Conservation (phyloP, 92 coral and sea anemone species). For the Muricea muricata region DNA sequence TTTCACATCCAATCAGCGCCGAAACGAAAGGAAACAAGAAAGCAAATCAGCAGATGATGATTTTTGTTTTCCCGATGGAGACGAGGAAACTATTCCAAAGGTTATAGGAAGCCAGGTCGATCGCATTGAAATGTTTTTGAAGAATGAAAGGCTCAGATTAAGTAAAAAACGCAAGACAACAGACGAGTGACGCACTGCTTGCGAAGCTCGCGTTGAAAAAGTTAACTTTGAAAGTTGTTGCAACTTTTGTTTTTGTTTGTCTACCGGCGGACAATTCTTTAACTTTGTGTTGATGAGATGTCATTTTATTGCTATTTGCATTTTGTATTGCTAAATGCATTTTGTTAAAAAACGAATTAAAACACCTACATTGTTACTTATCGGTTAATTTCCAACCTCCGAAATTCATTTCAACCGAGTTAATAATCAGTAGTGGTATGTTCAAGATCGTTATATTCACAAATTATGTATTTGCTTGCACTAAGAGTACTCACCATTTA, state of each 20-base stretch:
- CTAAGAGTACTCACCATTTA: too few species aligned
- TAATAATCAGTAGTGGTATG: background rate
- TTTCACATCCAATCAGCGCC: too few species aligned
- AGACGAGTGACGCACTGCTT: background rate
- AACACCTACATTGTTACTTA: too few species aligned
- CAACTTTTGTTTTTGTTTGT: background rate
- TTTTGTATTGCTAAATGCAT: too few species aligned
- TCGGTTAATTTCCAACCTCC: too few species aligned
- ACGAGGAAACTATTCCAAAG: slow-evolving; percentile 19
- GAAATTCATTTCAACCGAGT: too few species aligned
- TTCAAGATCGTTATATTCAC: background rate
- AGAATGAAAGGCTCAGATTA: slow-evolving; percentile 72
- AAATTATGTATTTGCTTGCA: background rate
- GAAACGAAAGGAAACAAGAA: background rate
- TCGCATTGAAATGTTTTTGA: slow-evolving; percentile 75
- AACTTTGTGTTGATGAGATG: too few species aligned
- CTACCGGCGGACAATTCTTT: background rate
- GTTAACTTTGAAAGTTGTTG: background rate
- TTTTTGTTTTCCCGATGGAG: slow-evolving; percentile 38
- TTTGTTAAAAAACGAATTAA: too few species aligned
- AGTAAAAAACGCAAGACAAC: slow-evolving; percentile 15
- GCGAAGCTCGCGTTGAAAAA: too few species aligned
- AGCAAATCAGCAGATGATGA: slow-evolving; percentile 16
- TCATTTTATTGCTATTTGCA: too few species aligned
- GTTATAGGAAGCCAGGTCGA: slow-evolving; percentile 63